Evolutionary conservation across 2,888 invertebrate species (phyloP), one percentile per base, ranked within the genome.

Genomic region (Geotrupes spiniger): DNA sequence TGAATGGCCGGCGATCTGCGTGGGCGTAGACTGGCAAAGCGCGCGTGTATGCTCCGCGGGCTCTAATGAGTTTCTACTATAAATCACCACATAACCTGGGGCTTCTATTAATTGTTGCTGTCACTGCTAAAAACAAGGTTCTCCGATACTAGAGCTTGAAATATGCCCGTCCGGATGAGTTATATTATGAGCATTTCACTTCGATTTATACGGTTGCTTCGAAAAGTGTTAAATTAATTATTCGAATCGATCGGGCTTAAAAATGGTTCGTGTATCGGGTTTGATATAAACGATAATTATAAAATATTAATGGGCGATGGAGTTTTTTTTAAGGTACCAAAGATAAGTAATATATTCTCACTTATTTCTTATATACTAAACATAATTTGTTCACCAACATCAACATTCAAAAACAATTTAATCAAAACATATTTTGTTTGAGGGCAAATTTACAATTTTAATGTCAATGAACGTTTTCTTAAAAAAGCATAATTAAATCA

Each of bases 21-120:
- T 60, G 54, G 56, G 62, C 54, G 53, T 41, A 55, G 48, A 53
- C 51, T 54, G 59, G 51, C 46, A 48, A 51, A 57, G 40, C 54
- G 57, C 61, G 59, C 62, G 61, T 59, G 55, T 63, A 60, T 57
- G 59, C 64, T 64, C 66, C 64, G 61, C 65, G 51, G 65, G 65
- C 63, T 56, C 65, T 66, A 66, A 66, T 66, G 66, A 66, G 66
- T 65, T 65, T 64, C 66, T 63, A 64, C 63, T 60, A 66, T 66
- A 66, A 65, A 66, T 66, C 66, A 66, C 59, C 46, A 49, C 49
- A 56, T 62, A 58, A 60, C 65, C 62, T 46, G 60, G 53, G 63
- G 66, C 64, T 57, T 59, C 64, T 65, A 65, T 66, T 66, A 66
- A 66, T 66, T 66, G 66, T 65, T 62, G 62, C 65, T 65, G 66